Evolutionary conservation across 1,140 invertebrate species (phyloP), one percentile per base, ranked within the genome.

Genomic region (Geopemphigus sp.): DNA sequence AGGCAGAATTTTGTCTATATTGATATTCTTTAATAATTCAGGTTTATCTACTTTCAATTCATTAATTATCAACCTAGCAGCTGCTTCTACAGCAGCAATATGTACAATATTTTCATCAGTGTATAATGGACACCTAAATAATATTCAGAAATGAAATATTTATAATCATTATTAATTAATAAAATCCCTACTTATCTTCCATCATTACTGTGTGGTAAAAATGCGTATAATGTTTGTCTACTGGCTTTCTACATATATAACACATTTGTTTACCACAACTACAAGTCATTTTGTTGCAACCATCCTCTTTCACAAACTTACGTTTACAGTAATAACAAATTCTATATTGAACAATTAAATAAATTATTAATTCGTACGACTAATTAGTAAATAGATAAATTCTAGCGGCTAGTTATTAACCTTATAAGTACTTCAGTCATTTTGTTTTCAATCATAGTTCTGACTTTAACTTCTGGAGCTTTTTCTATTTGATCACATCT

Each of bases 241-340:
- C 85, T 5, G 87, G 87, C 83, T 87, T 82, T 53, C 89, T 85
- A 83, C 91, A 92, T 8, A 92, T 83, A 83, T 92, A 92, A 83
- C 91, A 93, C 88, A 90, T 91, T 11, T 83, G 85, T 2, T 90
- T 89, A 1, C 90, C 90, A 86, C 91, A 93, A 24, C 47, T 53
- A 85, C 91, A 92, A 3, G 86, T 88, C 87, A 92, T 92, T 83
- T 90, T 91, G 82, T 93, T 92, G 83, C 91, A 92, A 5, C 91
- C 91, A 80, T 87, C 87, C 73, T 88, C 86, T 84, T 92, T 92
- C 80, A 89, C 87, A 82, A 91, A 91, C 26, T 87, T 85, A 39
- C 86, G 86, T 22, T 87, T 85, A 83, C 91, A 92, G 0, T 85
- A 86, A 45, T 87, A 88, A 85, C 91, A 92, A 72, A 86, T 88